Evolutionary conservation across 2,888 invertebrate genomes (phyloP).

Genomic region (Ferrisia virgata): DNA sequence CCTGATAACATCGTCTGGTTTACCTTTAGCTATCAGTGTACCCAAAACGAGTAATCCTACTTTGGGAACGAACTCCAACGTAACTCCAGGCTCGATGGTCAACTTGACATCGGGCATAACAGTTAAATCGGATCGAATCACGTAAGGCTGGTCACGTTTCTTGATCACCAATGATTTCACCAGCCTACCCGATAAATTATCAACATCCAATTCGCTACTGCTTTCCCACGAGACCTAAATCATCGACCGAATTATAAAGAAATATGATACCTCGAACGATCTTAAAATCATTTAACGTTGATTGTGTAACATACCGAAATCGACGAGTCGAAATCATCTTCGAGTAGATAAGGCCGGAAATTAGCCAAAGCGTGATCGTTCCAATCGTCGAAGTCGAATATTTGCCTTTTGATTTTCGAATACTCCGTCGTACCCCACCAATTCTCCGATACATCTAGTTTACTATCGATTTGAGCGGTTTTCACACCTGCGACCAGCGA

Average conservation of each 20-base stretch:
- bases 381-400: slow-evolving; percentile 99
- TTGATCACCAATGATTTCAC: slow-evolving; percentile 65
- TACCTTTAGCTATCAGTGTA: slow-evolving; percentile 76
- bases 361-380: slow-evolving; percentile 93
- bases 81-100: slow-evolving; percentile 81
- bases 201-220: slow-evolving; percentile 54
- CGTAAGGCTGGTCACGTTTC: slow-evolving; percentile 67
- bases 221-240: slow-evolving; percentile 59
- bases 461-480: slow-evolving; percentile 82
- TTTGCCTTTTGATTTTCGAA: slow-evolving; percentile 70
- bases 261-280: no score
- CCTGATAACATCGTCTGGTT: slow-evolving; percentile 68
- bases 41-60: slow-evolving; percentile 95
- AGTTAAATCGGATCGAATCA: slow-evolving; percentile 85
- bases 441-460: slow-evolving; percentile 84
- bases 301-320: slow-evolving; percentile 58
- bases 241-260: background rate
- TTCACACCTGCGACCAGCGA: slow-evolving; percentile 87
- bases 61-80: slow-evolving; percentile 90
- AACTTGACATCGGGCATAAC: slow-evolving; percentile 91
- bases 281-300: no score
- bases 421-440: slow-evolving; percentile 91
- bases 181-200: slow-evolving; percentile 74
- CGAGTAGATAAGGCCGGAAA: slow-evolving; percentile 81
- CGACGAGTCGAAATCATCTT: slow-evolving; percentile 72